phyloP scores from a whole-genome alignment of 2,888 invertebrate species.

The Sclerodermus sp. region DNA sequence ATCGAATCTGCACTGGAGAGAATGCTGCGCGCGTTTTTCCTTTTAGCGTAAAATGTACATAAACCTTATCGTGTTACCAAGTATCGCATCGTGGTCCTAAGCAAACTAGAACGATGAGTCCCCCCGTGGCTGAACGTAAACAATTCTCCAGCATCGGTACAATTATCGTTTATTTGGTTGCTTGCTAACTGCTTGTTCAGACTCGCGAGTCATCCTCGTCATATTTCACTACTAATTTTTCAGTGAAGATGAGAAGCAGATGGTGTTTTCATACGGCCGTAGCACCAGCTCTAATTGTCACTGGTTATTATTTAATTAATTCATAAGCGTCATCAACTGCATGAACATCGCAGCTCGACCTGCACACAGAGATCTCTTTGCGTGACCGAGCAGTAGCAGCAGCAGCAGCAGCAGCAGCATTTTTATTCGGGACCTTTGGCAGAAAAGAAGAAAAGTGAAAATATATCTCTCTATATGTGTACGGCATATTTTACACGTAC shows the following conservation, averaged over 20 bases:
- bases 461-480: too few species aligned
- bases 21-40: conserved; percentile 26
- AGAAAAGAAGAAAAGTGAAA: too few species aligned
- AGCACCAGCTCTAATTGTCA: conserved; percentile 41
- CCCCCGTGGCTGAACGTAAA: conserved; percentile 10
- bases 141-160: conserved; percentile 8
- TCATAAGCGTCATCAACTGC: conserved; percentile 37
- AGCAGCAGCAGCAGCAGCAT: not conserved
- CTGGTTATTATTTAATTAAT: conserved; percentile 51
- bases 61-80: conserved; percentile 15
- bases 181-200: not conserved
- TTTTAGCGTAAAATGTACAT: conserved; percentile 16
- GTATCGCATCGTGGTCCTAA: conserved; percentile 19
- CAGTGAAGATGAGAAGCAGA: conserved; percentile 45
- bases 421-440: too few species aligned
- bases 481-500: too few species aligned
- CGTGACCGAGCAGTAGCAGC: conserved; percentile 19
- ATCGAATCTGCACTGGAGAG: conserved; percentile 17
- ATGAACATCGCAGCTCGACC: conserved; percentile 14
- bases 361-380: conserved; percentile 16
- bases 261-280: conserved; percentile 40
- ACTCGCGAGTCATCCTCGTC: not conserved
- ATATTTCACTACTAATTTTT: conserved; percentile 14
- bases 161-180: too few species aligned
- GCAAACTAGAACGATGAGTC: conserved; percentile 22